Evolutionary conservation across 2,113 vertebrate genomes (phyloP).

Genomic region (Speoplatyrhinus poulsoni): DNA sequence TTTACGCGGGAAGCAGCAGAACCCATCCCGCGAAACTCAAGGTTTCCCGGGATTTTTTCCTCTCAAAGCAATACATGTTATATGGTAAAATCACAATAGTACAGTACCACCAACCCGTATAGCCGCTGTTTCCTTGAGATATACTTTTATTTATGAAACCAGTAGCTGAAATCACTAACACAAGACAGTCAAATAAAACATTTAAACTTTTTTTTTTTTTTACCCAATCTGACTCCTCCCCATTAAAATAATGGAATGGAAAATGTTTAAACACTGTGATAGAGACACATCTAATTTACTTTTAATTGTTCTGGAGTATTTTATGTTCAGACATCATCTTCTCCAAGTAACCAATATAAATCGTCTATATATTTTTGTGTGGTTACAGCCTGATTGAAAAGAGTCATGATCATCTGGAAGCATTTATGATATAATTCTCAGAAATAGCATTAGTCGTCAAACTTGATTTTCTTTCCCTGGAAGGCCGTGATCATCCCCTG

Average conservation of each 20-base stretch:
- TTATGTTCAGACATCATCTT: too few species aligned
- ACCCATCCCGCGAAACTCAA: conserved; percentile 57
- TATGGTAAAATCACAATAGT: background rate
- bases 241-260: too few species aligned
- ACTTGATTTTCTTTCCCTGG: conserved; percentile 95
- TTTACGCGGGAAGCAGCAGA: conserved; percentile 61
- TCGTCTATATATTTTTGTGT: background rate
- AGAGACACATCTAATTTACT: too few species aligned
- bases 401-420: background rate
- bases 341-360: too few species aligned
- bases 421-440: background rate
- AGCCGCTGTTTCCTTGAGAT: too few species aligned
- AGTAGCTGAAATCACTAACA: too few species aligned
- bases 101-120: conserved; percentile 19
- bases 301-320: too few species aligned
- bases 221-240: too few species aligned
- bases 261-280: too few species aligned
- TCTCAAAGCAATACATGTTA: conserved; percentile 64
- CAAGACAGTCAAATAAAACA: too few species aligned
- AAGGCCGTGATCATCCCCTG: conserved; percentile 87
- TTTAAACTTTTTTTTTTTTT: too few species aligned
- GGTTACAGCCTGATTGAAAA: background rate
- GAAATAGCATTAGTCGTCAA: conserved; percentile 80
- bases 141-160: too few species aligned
- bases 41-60: conserved; percentile 84